Evolutionary conservation across 2,888 invertebrate genomes (phyloP).

Genomic region (Isotomurus palustris): DNA sequence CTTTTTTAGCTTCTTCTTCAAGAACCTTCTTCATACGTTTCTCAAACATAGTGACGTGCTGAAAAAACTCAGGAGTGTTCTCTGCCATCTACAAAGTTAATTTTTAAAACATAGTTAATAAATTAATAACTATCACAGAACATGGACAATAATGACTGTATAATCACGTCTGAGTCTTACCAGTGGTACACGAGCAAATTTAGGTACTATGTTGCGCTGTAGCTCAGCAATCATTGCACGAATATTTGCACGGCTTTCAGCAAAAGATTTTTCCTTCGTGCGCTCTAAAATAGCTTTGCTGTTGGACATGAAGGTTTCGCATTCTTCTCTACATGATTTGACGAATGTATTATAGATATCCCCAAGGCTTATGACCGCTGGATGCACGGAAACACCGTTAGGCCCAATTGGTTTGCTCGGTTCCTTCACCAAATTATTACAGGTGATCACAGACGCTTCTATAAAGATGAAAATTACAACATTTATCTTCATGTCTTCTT

Average conservation of each 20-base stretch:
- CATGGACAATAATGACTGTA: not conserved
- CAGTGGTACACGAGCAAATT: conserved; percentile 34
- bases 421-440: not conserved
- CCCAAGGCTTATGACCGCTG: not conserved
- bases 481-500: no score
- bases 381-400: conserved; percentile 4
- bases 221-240: conserved; percentile 26
- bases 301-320: conserved; percentile 1
- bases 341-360: conserved; percentile 9
- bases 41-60: conserved; percentile 40
- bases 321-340: conserved; percentile 4
- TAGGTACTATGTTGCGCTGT: conserved; percentile 32
- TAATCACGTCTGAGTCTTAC: conserved; percentile 14
- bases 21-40: conserved; percentile 42
- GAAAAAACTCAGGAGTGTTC: conserved; percentile 27
- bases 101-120: not conserved
- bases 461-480: not conserved
- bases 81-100: conserved; percentile 27
- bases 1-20: conserved; percentile 40
- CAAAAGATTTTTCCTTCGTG: conserved; percentile 28
- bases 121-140: not conserved
- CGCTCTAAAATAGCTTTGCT: conserved; percentile 1
- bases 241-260: conserved; percentile 30
- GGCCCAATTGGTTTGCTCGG: not conserved
- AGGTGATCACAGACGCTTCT: conserved; percentile 2